These are phyloP conservation scores for Melanotaenia maccullochi DNA, from an alignment of 2,797 vertebrate genomes.

Conservation along the genomic window DNA sequence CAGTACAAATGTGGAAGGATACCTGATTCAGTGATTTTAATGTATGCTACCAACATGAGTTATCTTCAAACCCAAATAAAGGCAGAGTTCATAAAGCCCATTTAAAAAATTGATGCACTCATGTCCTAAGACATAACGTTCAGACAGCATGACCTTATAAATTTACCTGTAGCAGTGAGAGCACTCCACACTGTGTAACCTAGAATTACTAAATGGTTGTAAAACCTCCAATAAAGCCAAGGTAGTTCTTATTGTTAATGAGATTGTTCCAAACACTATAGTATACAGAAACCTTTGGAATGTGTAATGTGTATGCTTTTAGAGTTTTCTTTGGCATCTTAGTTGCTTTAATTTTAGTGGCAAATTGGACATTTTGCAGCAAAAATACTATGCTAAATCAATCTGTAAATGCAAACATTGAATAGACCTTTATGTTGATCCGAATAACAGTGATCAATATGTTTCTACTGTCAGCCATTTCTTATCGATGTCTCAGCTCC, in stretches of 20 bases:
- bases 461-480: neutral
- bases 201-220: conserved; percentile 40
- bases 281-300: neutral
- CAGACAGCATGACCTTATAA: conserved; percentile 42
- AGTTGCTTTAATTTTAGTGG: neutral
- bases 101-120: conserved; percentile 43
- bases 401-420: conserved; percentile 5
- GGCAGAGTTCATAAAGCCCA: conserved; percentile 13
- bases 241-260: conserved; percentile 44
- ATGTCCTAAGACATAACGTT: conserved; percentile 39
- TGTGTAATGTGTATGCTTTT: neutral
- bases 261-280: conserved; percentile 13
- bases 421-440: conserved; percentile 5
- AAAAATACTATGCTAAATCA: conserved; percentile 1
- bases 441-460: conserved; percentile 16
- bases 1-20: neutral
- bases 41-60: neutral
- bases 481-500: no score
- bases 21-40: neutral
- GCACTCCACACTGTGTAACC: conserved; percentile 14
- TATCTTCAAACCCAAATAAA: conserved; percentile 23
- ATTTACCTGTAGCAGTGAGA: conserved; percentile 50
- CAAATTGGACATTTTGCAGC: conserved; percentile 26
- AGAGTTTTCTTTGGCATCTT: neutral
- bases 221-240: conserved; percentile 46